Evolutionary conservation across 2,113 vertebrate species (phyloP), one percentile per base, ranked within the genome.

Genomic region (Verasper variegatus): DNA sequence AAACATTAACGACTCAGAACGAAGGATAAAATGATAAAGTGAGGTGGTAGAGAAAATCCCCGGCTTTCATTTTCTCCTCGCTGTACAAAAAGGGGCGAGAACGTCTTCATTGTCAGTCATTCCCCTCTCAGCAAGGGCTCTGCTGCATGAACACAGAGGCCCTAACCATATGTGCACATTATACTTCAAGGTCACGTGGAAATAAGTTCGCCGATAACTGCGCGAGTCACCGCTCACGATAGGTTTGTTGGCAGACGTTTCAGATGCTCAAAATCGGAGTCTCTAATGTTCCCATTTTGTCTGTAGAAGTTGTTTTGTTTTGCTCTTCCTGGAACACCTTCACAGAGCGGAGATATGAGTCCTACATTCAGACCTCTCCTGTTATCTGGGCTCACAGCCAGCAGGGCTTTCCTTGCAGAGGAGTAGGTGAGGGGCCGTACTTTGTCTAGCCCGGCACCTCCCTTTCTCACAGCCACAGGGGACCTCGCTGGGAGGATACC

Each of bases 381-480:
- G 40, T 59, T 82, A 62, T 86, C 86, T 85, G 78, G 89, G 87
- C 84, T 76, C 5, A 18, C 62, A 85, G 88, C 86, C 90, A 91
- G 71, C 80, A 71, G 84, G 88, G 84, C 67, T 89, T 88, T 77
- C 89, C 88, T 85, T 62, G 54, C 56, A 67, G 76, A 81, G 63
- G 68, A 83, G 81, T 64, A 84, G 75, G 76, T 86, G 78, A 89
- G 55, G 81, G 70, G 68, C 78, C 12, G 31, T 68, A 65, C 62
- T 86, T 85, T 84, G 84, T 89, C 83, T 86, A 70, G 77, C 66
- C 81, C 74, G 80, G 78, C 82, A 81, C 73, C 81, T 78, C 75
- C 78, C 62, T 78, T 64, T 71, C 80, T 15, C 66, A 73, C 69
- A 66, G 59, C 66, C 80, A 64, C 72, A 49, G 54, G 74, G 64